These are phyloP conservation scores for Hoplostethus mediterraneus DNA, from an alignment of 2,797 vertebrate genomes.

Conservation along the genomic window DNA sequence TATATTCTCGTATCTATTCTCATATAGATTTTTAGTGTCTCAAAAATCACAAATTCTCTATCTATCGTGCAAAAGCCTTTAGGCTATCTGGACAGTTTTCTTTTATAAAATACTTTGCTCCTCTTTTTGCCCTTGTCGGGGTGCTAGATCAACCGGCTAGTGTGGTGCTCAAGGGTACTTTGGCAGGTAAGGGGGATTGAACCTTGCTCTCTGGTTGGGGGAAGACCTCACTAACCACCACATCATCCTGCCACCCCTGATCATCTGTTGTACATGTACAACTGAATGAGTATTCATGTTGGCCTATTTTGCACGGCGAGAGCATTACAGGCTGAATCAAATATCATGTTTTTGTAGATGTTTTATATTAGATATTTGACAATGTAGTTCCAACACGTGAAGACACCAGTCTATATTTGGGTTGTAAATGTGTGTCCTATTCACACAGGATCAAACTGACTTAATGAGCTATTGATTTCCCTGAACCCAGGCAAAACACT, in stretches of 20 bases:
- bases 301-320: background rate
- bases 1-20: no score
- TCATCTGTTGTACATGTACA: background rate
- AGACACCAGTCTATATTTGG: constrained; percentile 38
- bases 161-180: no score
- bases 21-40: background rate
- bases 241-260: no score
- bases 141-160: no score
- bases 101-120: background rate
- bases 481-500: constrained; percentile 15
- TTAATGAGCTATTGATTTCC: constrained; percentile 77
- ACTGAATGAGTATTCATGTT: background rate
- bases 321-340: background rate
- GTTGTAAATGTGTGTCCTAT: constrained; percentile 14
- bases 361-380: constrained; percentile 2
- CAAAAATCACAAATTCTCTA: background rate
- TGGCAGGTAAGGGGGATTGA: no score
- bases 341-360: constrained; percentile 1
- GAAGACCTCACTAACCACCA: no score
- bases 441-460: constrained; percentile 51
- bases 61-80: background rate
- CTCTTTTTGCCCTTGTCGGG: no score
- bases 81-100: background rate
- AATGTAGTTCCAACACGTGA: constrained; percentile 5
- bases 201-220: no score